Percentiles rank a stretch among this genome's conserved stretches.
These are phyloP conservation scores for Oscarella lobularis DNA, from an alignment of 37 sponge, comb jelly and placozoan species.

Conservation along the genomic window DNA sequence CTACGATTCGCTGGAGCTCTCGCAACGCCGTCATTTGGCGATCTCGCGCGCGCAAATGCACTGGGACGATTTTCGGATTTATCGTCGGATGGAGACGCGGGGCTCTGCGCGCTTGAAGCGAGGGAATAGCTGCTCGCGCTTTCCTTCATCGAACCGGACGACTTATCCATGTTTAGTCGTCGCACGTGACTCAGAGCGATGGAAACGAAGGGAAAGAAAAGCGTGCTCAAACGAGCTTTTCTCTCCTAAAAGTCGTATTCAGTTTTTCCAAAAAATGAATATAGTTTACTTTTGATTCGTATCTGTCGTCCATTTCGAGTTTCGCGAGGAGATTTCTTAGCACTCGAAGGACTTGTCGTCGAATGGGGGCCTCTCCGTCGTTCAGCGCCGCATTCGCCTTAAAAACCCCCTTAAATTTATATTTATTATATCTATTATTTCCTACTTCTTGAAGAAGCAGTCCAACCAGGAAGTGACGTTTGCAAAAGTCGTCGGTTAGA, in stretches of 20 bases:
- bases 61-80: neutral
- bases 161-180: neutral
- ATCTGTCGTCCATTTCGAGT: constrained; percentile 67
- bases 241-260: neutral
- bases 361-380: constrained; percentile 25
- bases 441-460: constrained; percentile 68
- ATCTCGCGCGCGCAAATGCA: neutral
- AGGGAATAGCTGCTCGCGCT: neutral
- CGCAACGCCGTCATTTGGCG: neutral
- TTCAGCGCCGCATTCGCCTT: constrained; percentile 41
- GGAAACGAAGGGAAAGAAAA: neutral
- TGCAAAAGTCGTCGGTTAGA: constrained; percentile 65
- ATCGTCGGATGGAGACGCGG: neutral
- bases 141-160: neutral
- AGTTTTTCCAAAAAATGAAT: neutral
- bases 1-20: neutral
- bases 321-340: constrained; percentile 70
- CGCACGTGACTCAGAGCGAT: neutral
- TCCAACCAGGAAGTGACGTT: constrained; percentile 61
- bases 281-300: constrained; percentile 5
- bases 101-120: neutral
- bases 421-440: neutral
- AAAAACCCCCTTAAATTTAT: neutral
- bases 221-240: neutral
- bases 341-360: constrained; percentile 36